Conservation (phyloP, 2,888 invertebrate genomes). For the Volucella zonaria region DNA sequence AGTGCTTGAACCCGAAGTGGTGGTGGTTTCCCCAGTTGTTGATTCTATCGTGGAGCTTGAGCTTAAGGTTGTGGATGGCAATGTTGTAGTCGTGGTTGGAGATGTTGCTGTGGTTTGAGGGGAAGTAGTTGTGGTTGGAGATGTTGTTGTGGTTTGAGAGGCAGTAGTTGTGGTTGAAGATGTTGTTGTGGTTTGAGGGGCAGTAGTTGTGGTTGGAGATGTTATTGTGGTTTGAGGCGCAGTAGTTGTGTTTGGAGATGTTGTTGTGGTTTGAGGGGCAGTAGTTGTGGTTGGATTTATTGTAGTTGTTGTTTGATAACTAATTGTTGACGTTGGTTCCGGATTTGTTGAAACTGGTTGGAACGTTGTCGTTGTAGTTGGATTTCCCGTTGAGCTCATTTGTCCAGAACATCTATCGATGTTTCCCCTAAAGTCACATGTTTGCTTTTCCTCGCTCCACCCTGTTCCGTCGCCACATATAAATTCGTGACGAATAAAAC, state of each 20-base stretch:
- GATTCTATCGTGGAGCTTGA: too few species aligned
- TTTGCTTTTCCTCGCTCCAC: slow-evolving; percentile 87
- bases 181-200: slow-evolving; percentile 5
- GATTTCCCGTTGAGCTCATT: slow-evolving; percentile 62
- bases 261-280: neutral
- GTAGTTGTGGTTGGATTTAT: slow-evolving; percentile 14
- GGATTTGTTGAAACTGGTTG: slow-evolving; percentile 37
- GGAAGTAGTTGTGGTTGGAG: slow-evolving; percentile 2
- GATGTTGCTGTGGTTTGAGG: slow-evolving; percentile 9
- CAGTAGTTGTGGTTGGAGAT: neutral
- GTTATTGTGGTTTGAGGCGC: slow-evolving; percentile 71
- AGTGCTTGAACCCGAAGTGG: too few species aligned
- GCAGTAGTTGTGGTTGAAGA: too few species aligned
- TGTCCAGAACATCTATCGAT: slow-evolving; percentile 78
- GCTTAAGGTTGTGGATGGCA: too few species aligned
- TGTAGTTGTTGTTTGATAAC: slow-evolving; percentile 51
- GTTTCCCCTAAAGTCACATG: slow-evolving; percentile 84
- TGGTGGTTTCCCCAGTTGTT: too few species aligned
- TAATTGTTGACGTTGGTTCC: slow-evolving; percentile 4
- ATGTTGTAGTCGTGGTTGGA: too few species aligned
- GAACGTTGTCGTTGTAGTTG: slow-evolving; percentile 73
- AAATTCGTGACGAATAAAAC: slow-evolving; percentile 85
- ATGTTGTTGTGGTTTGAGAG: slow-evolving; percentile 51
- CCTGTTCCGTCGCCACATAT: slow-evolving; percentile 87
- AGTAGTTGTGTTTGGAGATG: neutral